These are phyloP conservation scores for Congeria kusceri DNA, from an alignment of 2,888 invertebrate genomes.

Conservation along the genomic window DNA sequence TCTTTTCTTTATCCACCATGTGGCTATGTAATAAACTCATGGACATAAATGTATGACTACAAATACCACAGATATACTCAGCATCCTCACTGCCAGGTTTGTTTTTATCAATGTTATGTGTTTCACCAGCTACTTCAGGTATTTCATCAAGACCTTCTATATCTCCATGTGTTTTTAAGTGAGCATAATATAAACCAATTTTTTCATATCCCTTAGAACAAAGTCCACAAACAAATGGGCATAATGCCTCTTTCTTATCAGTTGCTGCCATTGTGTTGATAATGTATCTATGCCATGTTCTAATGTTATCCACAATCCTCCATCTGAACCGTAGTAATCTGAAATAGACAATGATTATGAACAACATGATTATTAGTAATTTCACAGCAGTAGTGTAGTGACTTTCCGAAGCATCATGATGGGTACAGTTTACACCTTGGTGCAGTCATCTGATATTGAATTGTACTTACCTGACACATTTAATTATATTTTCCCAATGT, in stretches of 20 bases:
- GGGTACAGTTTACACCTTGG: too few relatives aligned
- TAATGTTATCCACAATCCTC: too few relatives aligned
- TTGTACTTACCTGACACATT: too few relatives aligned
- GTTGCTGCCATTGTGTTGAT: too few relatives aligned
- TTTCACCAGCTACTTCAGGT: neutral
- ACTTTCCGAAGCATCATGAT: too few relatives aligned
- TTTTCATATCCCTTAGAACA: constrained; percentile 38
- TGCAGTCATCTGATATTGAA: too few relatives aligned
- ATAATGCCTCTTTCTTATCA: constrained; percentile 7
- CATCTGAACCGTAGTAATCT: too few relatives aligned
- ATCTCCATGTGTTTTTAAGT: constrained; percentile 24
- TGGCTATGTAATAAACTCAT: constrained; percentile 53
- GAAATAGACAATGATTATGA: too few relatives aligned
- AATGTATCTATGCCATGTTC: too few relatives aligned
- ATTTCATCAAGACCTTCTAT: neutral
- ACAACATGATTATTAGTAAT: too few relatives aligned
- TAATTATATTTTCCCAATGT: too few relatives aligned
- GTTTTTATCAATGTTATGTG: neutral
- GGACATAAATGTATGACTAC: constrained; percentile 28
- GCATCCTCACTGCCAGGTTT: constrained; percentile 15
- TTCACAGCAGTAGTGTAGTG: too few relatives aligned
- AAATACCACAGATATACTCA: constrained; percentile 44
- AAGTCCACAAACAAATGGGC: constrained; percentile 43
- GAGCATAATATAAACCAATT: constrained; percentile 21
- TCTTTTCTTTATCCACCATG: constrained; percentile 51